Base-by-base conservation (phyloP, 2,113 vertebrate genomes). In the Bos javanicus region DNA sequence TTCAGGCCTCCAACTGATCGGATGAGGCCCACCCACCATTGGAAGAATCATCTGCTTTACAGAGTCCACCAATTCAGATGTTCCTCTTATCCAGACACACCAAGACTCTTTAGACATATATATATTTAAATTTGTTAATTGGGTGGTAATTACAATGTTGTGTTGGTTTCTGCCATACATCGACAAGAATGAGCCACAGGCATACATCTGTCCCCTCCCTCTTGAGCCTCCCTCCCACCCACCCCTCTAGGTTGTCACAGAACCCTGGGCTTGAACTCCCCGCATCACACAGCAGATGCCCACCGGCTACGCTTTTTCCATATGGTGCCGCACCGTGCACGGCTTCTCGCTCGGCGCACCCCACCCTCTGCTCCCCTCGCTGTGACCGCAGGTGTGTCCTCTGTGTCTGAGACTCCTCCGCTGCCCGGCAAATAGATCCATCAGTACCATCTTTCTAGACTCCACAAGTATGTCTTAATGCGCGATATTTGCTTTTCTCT, bases 251-350 rank as follows among this genome's bases (percentile, higher is more conserved):
- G n/a, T 6, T 12, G 67, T 36, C n/a, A 12, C 57, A 25, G 23
- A 57, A 23, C 57, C 10, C 2, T 23, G 67, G 67, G n/a, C 17
- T 11, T 3, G 10, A 6, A 5, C n/a, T 39, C n/a, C 4, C 2
- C 6, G 19, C 10, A 1, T 12, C 19, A 39, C 16, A 2, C 19
- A 4, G 19, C n/a, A 6, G 1, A 6, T 0, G 10, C n/a, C n/a
- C n/a, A 3, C 67, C 39, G n/a, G n/a, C n/a, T 3, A 6, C 17
- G 10, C 19, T 23, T 21, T 12, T 1, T 36, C n/a, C n/a, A 12
- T 36, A 6, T 0, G n/a, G n/a, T 11, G 19, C 6, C 0, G 5
- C 10, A 1, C 67, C 12, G 19, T 6, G 9, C 21, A 0, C 6
- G n/a, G n/a, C 10, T 39, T 19, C n/a, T 11, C 10, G 5, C n/a